Evolutionary conservation across 1,140 invertebrate genomes (phyloP).

Genomic region (Drusus annulatus): DNA sequence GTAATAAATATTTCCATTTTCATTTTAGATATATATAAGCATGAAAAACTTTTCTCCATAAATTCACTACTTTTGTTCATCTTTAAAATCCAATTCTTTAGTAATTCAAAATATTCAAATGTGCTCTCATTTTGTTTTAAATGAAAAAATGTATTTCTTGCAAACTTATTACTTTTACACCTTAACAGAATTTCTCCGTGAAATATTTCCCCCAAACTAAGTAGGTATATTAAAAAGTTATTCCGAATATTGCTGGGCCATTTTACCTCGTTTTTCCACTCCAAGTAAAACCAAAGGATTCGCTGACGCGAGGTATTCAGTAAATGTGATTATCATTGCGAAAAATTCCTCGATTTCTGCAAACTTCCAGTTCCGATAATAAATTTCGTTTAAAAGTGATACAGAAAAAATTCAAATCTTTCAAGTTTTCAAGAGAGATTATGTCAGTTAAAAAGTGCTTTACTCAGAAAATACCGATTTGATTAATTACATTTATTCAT

Average conservation of each 20-base stretch:
- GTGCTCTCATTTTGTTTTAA: no score
- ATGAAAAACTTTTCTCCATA: no score
- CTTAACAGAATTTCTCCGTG: background rate
- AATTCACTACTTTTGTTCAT: no score
- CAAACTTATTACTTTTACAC: background rate
- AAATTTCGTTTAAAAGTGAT: conserved; percentile 27
- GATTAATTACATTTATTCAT: no score
- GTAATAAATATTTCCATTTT: no score
- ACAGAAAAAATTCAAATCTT: background rate
- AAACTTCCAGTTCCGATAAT: conserved; percentile 9
- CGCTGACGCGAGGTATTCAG: conserved; percentile 31
- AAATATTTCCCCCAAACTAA: conserved; percentile 18
- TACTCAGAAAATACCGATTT: no score
- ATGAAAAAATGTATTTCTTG: no score
- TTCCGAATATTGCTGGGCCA: conserved; percentile 30
- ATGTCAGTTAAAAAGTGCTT: no score
- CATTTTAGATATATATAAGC: no score
- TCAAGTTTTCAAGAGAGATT: no score
- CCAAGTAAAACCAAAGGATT: conserved; percentile 36
- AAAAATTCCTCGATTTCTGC: conserved; percentile 26
- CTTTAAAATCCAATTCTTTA: no score
- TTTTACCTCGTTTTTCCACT: conserved; percentile 39
- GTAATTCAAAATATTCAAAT: no score
- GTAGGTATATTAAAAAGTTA: conserved; percentile 37
- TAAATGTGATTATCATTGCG: conserved; percentile 34